Base-by-base conservation (phyloP, 2,797 vertebrate genomes). In the Lacerta bilineata region DNA sequence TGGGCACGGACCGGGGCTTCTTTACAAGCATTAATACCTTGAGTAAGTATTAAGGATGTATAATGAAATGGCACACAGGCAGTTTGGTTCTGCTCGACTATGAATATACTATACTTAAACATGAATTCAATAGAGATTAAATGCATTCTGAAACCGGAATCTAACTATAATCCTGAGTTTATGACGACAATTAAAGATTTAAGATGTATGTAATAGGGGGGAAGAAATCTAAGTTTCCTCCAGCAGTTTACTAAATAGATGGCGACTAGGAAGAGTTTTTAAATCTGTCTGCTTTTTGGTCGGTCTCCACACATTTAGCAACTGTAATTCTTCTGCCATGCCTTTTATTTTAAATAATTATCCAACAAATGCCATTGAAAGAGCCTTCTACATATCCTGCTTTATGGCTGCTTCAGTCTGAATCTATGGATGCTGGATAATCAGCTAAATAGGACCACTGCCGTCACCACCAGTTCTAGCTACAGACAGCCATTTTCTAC, bases 211-310 rank as follows among this genome's bases (percentile, higher is more conserved):
- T 33, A 33, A 33, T 33, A 33, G 33, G 33, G 33, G 2, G 33
- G 33, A 33, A 33, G 33, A 33, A 33, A 33, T 33, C 33, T 33
- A 61, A 74, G 74, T 87, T 74, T 50, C 25, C 18, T n/a, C 36
- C 33, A 87, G 39, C 78, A 25, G 29, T 72, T 80, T 87, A 81
- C 69, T 81, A 74, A 87, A 59, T 80, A 87, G 59, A 80, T 61
- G 78, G 50, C 41, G 15, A 41, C 13, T 41, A 72, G 43, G 36
- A 61, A 59, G 71, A 39, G 18, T 87, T 74, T 87, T 64, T 46
- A 20, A 20, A 27, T 18, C 77, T 86, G 50, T 55, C 50, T 55
- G 10, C 50, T 55, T 10, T 33, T 55, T 39, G 29, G 1, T n/a
- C 20, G 36, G 11, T 46, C n/a, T 80, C 66, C 68, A 69, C 41